A percentile compares a stretch with the other conserved stretches of the same genome.
These are phyloP conservation scores for Sciurus niger DNA, from an alignment of 2,113 vertebrate species.

Conservation along the genomic window DNA sequence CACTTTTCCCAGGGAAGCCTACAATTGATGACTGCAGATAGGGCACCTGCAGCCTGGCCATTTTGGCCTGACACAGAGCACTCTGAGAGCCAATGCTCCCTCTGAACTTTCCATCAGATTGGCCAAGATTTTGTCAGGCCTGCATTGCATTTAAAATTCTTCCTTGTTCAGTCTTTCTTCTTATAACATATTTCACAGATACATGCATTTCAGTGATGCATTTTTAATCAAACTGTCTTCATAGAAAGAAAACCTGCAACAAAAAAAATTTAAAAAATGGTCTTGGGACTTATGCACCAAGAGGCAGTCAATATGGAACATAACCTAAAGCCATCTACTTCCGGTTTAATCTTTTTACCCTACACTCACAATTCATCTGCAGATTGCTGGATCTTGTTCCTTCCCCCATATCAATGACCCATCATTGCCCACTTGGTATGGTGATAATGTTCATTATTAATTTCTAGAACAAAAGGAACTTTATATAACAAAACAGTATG, in stretches of 20 bases:
- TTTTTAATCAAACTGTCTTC: constrained; percentile 36
- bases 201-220: not conserved
- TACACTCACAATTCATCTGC: not conserved
- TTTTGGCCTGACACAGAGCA: not conserved
- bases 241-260: not conserved
- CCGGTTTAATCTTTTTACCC: not conserved
- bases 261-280: not conserved
- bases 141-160: not conserved
- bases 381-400: not conserved
- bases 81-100: not conserved
- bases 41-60: not conserved
- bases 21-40: not conserved
- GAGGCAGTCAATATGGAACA: not conserved
- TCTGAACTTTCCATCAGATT: not conserved
- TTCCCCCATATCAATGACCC: not conserved
- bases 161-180: not conserved
- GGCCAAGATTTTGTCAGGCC: not conserved
- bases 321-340: not conserved
- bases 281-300: not conserved
- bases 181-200: not conserved
- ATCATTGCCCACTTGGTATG: not conserved
- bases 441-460: not conserved
- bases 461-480: not conserved
- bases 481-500: not conserved
- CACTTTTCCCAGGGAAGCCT: not conserved